Percentiles rank a stretch among this genome's conserved stretches.
These are phyloP conservation scores for Euspilapteryx auroguttella DNA, from an alignment of 2,888 invertebrate species.

Conservation along the genomic window DNA sequence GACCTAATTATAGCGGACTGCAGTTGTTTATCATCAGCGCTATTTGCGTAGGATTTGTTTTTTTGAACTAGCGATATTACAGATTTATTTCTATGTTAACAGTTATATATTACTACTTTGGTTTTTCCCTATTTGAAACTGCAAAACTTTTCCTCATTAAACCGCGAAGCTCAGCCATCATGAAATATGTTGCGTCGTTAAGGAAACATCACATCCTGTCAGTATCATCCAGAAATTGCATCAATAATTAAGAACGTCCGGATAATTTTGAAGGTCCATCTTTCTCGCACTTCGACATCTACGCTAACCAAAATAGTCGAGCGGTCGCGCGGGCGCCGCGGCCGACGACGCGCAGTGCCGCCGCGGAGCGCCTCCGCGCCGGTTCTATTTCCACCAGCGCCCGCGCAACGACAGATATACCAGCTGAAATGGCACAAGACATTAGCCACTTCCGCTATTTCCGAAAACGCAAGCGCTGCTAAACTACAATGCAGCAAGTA, in stretches of 20 bases:
- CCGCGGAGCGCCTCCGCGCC: conserved; percentile 51
- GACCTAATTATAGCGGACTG: too few relatives aligned
- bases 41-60: too few relatives aligned
- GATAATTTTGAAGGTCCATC: conserved; percentile 36
- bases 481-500: conserved; percentile 35
- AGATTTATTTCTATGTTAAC: too few relatives aligned
- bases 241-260: conserved; percentile 1
- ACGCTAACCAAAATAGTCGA: conserved; percentile 57
- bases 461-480: conserved; percentile 40
- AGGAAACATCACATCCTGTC: background rate
- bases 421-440: conserved; percentile 57
- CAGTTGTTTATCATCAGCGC: too few relatives aligned
- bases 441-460: conserved; percentile 43
- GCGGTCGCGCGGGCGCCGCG: conserved; percentile 16
- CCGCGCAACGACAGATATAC: too few relatives aligned
- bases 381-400: conserved; percentile 51
- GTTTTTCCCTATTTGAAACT: too few relatives aligned
- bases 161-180: too few relatives aligned
- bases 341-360: conserved; percentile 27
- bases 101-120: too few relatives aligned
- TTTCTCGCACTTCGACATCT: conserved; percentile 54
- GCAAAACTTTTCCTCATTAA: too few relatives aligned
- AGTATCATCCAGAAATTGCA: too few relatives aligned
- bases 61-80: too few relatives aligned
- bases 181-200: too few relatives aligned